These are phyloP conservation scores for Eristalinus sepulchralis DNA, from an alignment of 2,888 invertebrate genomes.

Conservation along the genomic window DNA sequence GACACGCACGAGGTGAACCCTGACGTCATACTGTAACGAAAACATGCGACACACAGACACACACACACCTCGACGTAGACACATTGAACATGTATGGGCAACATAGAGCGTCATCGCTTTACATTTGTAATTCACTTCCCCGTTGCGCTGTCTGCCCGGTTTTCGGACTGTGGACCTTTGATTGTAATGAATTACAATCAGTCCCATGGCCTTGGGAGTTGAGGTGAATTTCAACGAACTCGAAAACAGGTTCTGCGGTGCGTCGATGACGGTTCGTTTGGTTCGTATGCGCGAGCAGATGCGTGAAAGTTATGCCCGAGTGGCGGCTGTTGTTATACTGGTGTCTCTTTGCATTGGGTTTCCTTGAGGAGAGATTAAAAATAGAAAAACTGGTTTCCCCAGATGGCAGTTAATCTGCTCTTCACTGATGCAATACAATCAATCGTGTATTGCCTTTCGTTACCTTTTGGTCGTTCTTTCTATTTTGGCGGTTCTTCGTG, in stretches of 20 bases:
- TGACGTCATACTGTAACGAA: no score
- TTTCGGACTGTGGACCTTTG: not conserved
- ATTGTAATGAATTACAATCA: not conserved
- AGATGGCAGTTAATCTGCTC: no score
- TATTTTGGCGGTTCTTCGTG: no score
- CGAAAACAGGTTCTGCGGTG: not conserved
- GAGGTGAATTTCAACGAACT: not conserved
- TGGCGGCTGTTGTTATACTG: no score
- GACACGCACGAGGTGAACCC: no score
- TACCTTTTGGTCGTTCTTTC: no score
- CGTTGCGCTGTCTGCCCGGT: not conserved
- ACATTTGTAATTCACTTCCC: not conserved
- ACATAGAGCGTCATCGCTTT: not conserved
- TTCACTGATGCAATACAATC: no score
- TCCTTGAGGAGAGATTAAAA: no score
- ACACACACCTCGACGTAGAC: not conserved
- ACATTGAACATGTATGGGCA: not conserved
- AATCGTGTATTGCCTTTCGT: no score
- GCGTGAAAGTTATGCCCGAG: not conserved
- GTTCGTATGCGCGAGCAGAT: not conserved
- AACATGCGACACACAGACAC: no score
- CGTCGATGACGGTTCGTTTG: not conserved
- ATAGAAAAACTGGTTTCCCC: no score
- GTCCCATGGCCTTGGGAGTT: not conserved
- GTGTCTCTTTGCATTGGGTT: no score